Evolutionary conservation across 2,113 vertebrate genomes (phyloP), one percentile per base, ranked within the genome.

Genomic region (Pterocles gutturalis): DNA sequence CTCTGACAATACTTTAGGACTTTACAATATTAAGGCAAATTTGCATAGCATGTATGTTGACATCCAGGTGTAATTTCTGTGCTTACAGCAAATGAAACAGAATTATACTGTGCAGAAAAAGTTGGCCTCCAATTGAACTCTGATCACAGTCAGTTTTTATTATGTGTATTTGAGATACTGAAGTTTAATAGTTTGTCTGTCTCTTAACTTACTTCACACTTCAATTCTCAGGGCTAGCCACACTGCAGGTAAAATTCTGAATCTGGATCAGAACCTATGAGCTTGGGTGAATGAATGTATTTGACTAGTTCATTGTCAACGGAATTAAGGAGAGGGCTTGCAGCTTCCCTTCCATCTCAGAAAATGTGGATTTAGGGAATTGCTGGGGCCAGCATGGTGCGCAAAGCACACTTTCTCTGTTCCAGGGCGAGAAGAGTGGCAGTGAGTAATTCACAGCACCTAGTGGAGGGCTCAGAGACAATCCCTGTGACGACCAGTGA

Each of bases 361-460:
- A 83, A 81, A 81, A 62, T 19, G 25, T 3, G 20, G 33, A 57
- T 76, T 77, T 46, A 43, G 60, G 60, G 51, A 84, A 83, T 36
- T 83, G 73, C n/a, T 58, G 33, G 31, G 58, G 31, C 62, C 77
- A 77, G 46, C 36, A 73, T 8, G 11, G 72, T 21, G 36, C n/a
- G 62, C 21, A 57, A 78, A 82, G 36, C 3, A 12, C 21, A 36
- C 18, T 57, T 72, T 54, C 31, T 83, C 45, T 83, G 17, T 77
- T 92, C 46, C 58, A 43, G 26, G 60, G 7, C 3, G 4, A 87
- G 58, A 86, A 64, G 34, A 72, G n/a, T 31, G 43, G 41, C 46
- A 81, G 83, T 92, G 49, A 96, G 92, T 84, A 84, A 90, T 75
- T 92, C 87, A 92, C 77, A 48, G 60, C 55, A 92, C 53, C 69